phyloP scores from a whole-genome alignment of 2,797 vertebrate species.

The Mormyrus hasselquistii region DNA sequence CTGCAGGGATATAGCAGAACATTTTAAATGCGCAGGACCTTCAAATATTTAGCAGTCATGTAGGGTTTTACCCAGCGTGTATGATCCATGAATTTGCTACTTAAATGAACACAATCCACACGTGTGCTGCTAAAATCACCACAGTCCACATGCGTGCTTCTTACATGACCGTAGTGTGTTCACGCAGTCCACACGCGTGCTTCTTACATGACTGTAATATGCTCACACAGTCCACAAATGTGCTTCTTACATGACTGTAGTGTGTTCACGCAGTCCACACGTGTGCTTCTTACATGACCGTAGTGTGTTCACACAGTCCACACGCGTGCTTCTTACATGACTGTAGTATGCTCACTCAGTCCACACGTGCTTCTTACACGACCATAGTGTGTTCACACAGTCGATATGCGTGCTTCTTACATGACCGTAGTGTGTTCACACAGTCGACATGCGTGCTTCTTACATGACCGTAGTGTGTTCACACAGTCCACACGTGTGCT shows the following conservation, averaged over 20 bases:
- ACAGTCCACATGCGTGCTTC: neutral
- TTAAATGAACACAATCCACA: neutral
- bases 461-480: neutral
- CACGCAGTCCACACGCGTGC: neutral
- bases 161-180: neutral
- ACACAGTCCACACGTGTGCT: neutral
- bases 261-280: neutral
- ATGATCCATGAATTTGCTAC: neutral
- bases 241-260: no score
- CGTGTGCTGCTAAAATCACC: neutral
- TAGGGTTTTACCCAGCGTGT: neutral
- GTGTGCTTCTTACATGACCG: neutral
- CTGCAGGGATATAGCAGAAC: neutral
- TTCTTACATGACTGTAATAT: no score
- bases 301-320: neutral
- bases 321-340: neutral
- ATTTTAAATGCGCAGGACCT: neutral
- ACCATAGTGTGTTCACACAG: no score
- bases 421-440: neutral
- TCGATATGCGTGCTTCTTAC: neutral
- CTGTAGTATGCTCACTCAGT: no score
- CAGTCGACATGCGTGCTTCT: neutral
- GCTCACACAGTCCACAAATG: no score
- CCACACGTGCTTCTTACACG: neutral
- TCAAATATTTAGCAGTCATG: neutral